Conservation (phyloP, 2,113 vertebrate genomes). For the Cygnus atratus region DNA sequence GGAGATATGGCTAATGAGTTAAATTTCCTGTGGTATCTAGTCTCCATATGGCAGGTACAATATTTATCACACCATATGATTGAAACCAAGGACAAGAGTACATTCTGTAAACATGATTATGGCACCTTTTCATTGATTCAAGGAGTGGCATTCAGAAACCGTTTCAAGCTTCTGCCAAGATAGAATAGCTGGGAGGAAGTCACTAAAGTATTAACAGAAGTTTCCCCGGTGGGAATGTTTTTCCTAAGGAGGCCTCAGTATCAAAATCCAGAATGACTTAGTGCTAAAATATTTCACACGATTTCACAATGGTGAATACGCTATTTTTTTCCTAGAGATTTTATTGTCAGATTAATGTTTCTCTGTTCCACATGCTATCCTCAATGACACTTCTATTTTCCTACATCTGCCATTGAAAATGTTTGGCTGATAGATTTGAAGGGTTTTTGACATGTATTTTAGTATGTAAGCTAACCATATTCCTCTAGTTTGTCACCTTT, state of each 20-base stretch:
- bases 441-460: not conserved
- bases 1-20: slow-evolving; percentile 22
- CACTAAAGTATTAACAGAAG: slow-evolving; percentile 22
- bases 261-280: not conserved
- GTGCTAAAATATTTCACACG: not conserved
- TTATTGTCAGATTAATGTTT: not conserved
- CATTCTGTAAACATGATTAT: slow-evolving; percentile 37
- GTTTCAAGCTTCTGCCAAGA: slow-evolving; percentile 17
- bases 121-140: slow-evolving; percentile 5
- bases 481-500: not conserved
- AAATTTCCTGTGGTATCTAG: slow-evolving; percentile 32
- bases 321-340: not conserved
- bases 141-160: slow-evolving; percentile 14
- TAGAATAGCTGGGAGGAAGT: slow-evolving; percentile 15
- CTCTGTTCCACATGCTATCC: not conserved
- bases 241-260: not conserved
- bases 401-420: not conserved
- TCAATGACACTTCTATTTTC: not conserved
- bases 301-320: not conserved
- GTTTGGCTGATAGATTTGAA: not conserved
- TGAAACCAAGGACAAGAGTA: not conserved
- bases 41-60: slow-evolving; percentile 12
- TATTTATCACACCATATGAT: not conserved
- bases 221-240: not conserved
- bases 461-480: not conserved